phyloP scores from a whole-genome alignment of 2,888 invertebrate genomes.

The Augiades crinisus region DNA sequence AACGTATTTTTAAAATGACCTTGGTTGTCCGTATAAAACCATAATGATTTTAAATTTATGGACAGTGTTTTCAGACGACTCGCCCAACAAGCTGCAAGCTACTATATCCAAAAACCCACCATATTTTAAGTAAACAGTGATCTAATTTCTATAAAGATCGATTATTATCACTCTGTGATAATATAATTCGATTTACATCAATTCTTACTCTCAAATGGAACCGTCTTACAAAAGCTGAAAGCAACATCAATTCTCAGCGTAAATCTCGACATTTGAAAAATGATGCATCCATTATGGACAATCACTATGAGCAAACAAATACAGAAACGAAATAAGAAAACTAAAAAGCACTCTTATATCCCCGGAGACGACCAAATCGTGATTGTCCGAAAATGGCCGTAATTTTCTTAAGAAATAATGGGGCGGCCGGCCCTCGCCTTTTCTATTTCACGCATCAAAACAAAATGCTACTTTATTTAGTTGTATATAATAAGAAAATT shows the following conservation, averaged over 20 bases:
- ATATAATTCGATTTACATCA: too few species aligned
- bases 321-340: neutral
- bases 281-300: neutral
- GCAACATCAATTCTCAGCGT: slow-evolving; percentile 3
- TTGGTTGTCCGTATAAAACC: too few species aligned
- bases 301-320: slow-evolving; percentile 1
- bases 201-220: neutral
- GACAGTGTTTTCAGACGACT: too few species aligned
- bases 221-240: neutral
- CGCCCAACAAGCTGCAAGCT: too few species aligned
- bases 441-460: slow-evolving; percentile 6
- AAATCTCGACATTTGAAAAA: slow-evolving; percentile 8
- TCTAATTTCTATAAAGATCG: too few species aligned
- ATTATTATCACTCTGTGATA: too few species aligned
- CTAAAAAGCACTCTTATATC: neutral
- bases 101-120: too few species aligned
- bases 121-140: too few species aligned
- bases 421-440: neutral
- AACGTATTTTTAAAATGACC: too few species aligned
- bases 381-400: neutral
- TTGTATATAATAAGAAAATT: neutral
- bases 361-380: neutral
- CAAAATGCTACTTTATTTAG: neutral
- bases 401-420: neutral
- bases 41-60: too few species aligned